Base-by-base conservation (phyloP, 2,113 vertebrate species). In the Notarius quadriscutis region DNA sequence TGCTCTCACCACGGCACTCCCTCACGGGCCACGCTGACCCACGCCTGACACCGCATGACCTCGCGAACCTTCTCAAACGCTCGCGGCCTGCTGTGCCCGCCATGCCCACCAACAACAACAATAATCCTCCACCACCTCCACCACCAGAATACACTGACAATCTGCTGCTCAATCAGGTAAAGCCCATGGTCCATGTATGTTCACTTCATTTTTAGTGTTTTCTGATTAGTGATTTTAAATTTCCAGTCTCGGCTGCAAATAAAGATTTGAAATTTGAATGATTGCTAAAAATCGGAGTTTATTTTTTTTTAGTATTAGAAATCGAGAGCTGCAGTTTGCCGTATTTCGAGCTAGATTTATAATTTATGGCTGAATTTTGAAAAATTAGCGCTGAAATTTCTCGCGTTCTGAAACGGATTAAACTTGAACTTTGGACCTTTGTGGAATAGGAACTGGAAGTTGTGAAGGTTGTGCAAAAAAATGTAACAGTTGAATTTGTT, bases 1-100 rank as follows among this genome's bases (percentile, higher is more conserved):
- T 99, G 86, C 97, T 99, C 58, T 99, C 98, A 1, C 98, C 98
- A 79, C 97, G 98, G 58, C 98, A 99, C 91, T 99, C 98, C 0
- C 95, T 99, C 89, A 97, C 97, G 0, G 98, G 98, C 84, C 98
- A 99, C 81, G 94, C 95, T 5, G 98, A 99, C 93, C 94, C 96
- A 84, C 95, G 97, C 87, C 95, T 99, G 93, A 96, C 97, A 78
- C 96, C 96, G 0, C 95, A 95, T 4, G 98, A 99, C 93, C 95
- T 99, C 92, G 97, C 97, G 2, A 96, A 97, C 91, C 94, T 99
- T 86, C 93, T 99, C 82, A 99, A 99, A 86, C 95, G 97, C 83
- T 97, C 97, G 89, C 93, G 89, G 69, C 93, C 93, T 10, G n/a
- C 67, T 22, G 51, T 41, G 27, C 50, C 83, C 1, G 12, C 84